Conservation (phyloP, 2,888 invertebrate species). For the Harpalus rufipes region DNA sequence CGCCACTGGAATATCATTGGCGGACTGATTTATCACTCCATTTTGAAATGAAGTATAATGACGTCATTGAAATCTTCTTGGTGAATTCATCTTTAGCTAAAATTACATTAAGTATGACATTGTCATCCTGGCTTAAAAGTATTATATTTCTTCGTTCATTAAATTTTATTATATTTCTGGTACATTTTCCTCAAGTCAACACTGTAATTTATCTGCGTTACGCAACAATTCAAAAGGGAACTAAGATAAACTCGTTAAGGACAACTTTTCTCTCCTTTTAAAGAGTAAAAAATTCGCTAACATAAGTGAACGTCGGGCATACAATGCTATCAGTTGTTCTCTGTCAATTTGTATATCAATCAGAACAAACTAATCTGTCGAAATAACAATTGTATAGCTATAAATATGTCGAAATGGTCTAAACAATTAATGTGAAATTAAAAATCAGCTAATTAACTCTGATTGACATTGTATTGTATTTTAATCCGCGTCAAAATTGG, state of each 20-base stretch:
- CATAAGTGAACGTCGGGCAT: neutral
- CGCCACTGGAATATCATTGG: no score
- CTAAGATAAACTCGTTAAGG: neutral
- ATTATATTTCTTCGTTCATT: neutral
- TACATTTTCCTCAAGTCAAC: neutral
- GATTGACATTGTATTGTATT: slow-evolving; percentile 33
- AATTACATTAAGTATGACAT: neutral
- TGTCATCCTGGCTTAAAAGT: neutral
- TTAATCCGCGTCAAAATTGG: slow-evolving; percentile 14
- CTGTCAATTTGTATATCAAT: slow-evolving; percentile 2
- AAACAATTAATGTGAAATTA: slow-evolving; percentile 4
- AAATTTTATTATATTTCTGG: neutral
- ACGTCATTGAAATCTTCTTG: no score
- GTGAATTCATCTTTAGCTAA: neutral
- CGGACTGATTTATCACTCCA: no score
- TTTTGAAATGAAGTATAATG: no score
- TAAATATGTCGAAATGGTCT: slow-evolving; percentile 12
- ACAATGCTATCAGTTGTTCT: neutral
- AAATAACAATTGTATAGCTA: neutral
- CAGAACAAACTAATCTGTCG: neutral
- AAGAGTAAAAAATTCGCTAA: neutral
- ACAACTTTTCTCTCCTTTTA: neutral
- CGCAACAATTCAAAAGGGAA: neutral
- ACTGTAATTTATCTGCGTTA: neutral
- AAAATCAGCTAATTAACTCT: slow-evolving; percentile 13